Conservation (phyloP, 2,888 invertebrate species). For the Petrolisthes cinctipes region DNA sequence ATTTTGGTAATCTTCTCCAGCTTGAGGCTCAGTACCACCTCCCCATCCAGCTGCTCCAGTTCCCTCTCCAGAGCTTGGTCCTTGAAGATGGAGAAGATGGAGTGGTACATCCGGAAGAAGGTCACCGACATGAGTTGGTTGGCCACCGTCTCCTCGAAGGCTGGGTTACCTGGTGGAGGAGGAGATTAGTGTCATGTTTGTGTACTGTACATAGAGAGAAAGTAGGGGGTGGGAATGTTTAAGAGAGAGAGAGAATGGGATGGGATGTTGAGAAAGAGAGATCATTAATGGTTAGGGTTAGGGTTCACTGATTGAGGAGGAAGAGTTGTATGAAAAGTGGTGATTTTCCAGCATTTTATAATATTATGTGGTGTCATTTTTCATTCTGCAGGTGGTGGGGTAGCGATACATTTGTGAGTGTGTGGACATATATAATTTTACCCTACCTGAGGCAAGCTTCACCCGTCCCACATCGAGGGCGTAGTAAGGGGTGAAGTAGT, state of each 20-base stretch:
- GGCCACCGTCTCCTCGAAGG: constrained; percentile 45
- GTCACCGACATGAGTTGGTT: constrained; percentile 29
- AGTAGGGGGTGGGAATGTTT: too few species aligned
- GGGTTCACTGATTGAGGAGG: neutral
- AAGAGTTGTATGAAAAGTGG: too few species aligned
- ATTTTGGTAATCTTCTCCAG: constrained; percentile 63
- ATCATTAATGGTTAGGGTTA: too few species aligned
- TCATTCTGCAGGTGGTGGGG: too few species aligned
- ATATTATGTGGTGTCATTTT: too few species aligned
- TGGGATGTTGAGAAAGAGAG: too few species aligned
- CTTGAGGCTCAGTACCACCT: constrained; percentile 61
- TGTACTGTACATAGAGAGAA: too few species aligned
- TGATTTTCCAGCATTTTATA: too few species aligned
- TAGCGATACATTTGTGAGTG: too few species aligned
- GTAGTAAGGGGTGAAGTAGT: constrained; percentile 60
- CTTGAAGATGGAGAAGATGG: constrained; percentile 57
- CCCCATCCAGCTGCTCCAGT: constrained; percentile 56
- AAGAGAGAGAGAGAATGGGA: too few species aligned
- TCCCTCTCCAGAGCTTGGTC: constrained; percentile 50
- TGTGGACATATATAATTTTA: too few species aligned
- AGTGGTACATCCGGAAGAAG: constrained; percentile 51
- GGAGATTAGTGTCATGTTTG: too few species aligned
- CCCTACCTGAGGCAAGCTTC: constrained; percentile 62
- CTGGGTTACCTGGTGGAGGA: constrained; percentile 47
- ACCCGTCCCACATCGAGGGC: constrained; percentile 59